These are phyloP conservation scores for Iselma pallidipennis DNA, from an alignment of 2,888 invertebrate genomes.

Conservation along the genomic window DNA sequence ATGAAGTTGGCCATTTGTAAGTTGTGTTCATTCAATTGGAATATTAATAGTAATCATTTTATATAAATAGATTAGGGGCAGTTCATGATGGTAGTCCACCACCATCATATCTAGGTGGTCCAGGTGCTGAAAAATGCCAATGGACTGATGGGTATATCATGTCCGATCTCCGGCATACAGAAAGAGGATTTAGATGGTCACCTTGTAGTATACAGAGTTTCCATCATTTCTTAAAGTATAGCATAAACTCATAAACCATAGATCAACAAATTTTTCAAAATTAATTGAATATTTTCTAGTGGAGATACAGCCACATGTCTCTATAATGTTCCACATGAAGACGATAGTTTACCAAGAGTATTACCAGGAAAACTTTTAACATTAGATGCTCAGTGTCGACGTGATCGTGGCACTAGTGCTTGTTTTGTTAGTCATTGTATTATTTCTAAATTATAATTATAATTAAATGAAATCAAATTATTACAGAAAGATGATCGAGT, in stretches of 20 bases:
- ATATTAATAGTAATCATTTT: not conserved
- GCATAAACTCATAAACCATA: too few species aligned
- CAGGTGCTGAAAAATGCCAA: conserved; percentile 91
- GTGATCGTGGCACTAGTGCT: conserved; percentile 88
- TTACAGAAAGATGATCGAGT: conserved; percentile 91
- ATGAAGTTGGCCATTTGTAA: conserved; percentile 97
- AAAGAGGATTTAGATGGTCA: conserved; percentile 94
- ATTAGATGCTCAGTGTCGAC: conserved; percentile 89
- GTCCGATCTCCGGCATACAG: conserved; percentile 92
- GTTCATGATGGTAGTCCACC: conserved; percentile 97
- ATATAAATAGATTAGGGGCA: conserved; percentile 75
- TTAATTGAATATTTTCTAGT: conserved; percentile 59
- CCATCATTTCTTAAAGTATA: conserved; percentile 93
- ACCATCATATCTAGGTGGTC: conserved; percentile 91
- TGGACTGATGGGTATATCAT: conserved; percentile 98
- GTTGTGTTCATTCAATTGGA: conserved; percentile 51
- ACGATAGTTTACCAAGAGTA: conserved; percentile 85
- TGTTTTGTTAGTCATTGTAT: conserved; percentile 65
- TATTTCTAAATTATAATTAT: not conserved
- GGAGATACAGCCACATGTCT: conserved; percentile 93
- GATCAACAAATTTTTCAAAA: too few species aligned
- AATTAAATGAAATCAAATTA: not conserved
- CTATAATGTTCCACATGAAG: conserved; percentile 92
- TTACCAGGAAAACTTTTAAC: conserved; percentile 87
- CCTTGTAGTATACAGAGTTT: conserved; percentile 91